phyloP scores from a whole-genome alignment of 2,888 invertebrate species.

The Dynastes grantii region DNA sequence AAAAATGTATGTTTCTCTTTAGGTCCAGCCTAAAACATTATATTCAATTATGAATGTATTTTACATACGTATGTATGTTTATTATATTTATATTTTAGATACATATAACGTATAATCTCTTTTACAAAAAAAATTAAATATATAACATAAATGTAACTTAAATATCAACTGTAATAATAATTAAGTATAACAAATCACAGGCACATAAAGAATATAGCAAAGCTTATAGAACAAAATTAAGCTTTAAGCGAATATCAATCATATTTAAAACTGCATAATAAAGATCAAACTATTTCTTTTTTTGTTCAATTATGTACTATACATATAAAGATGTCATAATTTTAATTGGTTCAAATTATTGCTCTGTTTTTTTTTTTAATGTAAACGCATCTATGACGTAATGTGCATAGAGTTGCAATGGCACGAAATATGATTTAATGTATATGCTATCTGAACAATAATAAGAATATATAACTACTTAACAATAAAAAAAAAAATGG shows the following conservation, averaged over 20 bases:
- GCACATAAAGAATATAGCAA: constrained; percentile 51
- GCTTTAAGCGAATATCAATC: constrained; percentile 16
- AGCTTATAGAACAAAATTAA: constrained; percentile 39
- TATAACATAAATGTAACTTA: constrained; percentile 52
- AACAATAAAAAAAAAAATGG: neutral
- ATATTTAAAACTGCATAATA: constrained; percentile 23
- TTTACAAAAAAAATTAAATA: constrained; percentile 11
- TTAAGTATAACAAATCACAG: constrained; percentile 62
- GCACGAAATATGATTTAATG: neutral
- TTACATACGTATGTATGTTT: neutral
- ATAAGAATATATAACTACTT: neutral
- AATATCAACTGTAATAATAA: constrained; percentile 54
- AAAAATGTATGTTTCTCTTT: constrained; percentile 34
- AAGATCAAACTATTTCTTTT: constrained; percentile 4
- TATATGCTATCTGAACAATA: neutral
- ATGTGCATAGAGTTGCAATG: neutral
- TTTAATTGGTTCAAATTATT: neutral
- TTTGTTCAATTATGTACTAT: neutral
- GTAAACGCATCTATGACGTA: neutral
- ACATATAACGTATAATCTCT: constrained; percentile 9
- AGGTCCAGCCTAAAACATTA: constrained; percentile 58
- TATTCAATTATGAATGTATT: neutral
- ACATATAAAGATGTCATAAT: constrained; percentile 23
- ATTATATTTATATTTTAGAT: constrained; percentile 6
- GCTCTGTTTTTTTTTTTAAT: neutral